Evolutionary conservation across 2,888 invertebrate genomes (phyloP), one percentile per base, ranked within the genome.

Genomic region (Lepidonotus clava): DNA sequence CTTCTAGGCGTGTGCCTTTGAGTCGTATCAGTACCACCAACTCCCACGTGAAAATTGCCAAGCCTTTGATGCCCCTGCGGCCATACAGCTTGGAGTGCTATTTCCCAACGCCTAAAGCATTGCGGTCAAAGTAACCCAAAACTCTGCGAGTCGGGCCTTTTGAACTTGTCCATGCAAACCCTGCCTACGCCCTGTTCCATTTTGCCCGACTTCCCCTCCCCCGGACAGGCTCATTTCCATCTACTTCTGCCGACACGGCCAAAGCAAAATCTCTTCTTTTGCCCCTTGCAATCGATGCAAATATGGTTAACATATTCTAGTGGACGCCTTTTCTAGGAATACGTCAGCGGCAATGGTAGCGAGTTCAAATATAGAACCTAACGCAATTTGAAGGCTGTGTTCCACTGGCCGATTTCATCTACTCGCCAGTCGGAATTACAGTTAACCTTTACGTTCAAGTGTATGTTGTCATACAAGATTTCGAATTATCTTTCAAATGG

Each of bases 271-370:
- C 71, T 71, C 71, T 38, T 71, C n/a, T 71, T 71, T 1, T 34
- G 14, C 71, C 71, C 34, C 38, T 71, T 71, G 71, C 71, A 71
- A 71, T 71, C 71, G 71, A 71, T 71, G 71, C 71, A 71, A 71
- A 71, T 34, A 71, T 14, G 38, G 71, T 71, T 71, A 71, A 71
- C 71, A 71, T 71, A 71, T 71, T 71, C 71, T 34, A 14, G 36
- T 11, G 71, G 36, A 4, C 2, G 21, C 38, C 14, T 11, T 71
- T 8, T 71, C 8, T 38, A 38, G 14, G 36, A 18, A 18, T 32
- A 61, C 61, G 61, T n/a, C 71, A 38, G 71, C 36, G 14, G 36
- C 71, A 71, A 71, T 71, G 24, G 36, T 21, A 11, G n/a, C 14
- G 36, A 71, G 71, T 71, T 71, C 71, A 71, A 71, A 71, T 38